Percentiles rank a stretch among this genome's conserved stretches.
Conservation (phyloP, 2,797 vertebrate genomes). For the Acrocephalus scirpaceus region DNA sequence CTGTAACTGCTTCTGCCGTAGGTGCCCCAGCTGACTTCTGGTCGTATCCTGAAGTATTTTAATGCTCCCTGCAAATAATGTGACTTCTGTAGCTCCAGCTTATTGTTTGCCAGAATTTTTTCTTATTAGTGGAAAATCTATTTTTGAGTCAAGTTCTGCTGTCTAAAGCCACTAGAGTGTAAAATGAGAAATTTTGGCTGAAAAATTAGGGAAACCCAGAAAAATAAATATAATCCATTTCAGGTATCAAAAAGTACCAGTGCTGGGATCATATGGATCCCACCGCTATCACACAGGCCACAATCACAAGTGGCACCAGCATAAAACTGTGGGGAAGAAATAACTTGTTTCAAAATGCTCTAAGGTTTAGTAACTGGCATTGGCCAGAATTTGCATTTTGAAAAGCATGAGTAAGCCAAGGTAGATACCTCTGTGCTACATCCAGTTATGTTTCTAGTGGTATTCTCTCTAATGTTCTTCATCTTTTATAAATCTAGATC, state of each 20-base stretch:
- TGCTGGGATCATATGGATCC: not conserved
- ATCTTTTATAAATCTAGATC: not conserved
- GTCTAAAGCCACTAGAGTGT: not conserved
- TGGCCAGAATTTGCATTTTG: not conserved
- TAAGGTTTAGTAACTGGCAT: not conserved
- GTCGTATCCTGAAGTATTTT: not conserved
- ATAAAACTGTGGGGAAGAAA: not conserved
- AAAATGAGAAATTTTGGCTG: not conserved
- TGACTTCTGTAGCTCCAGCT: not conserved
- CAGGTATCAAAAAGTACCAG: not conserved
- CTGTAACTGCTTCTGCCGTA: not conserved
- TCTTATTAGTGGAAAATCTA: not conserved
- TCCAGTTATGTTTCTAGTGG: not conserved
- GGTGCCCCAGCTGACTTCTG: not conserved
- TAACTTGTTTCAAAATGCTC: not conserved
- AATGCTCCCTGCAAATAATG: not conserved
- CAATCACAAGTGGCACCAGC: not conserved
- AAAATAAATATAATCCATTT: not conserved
- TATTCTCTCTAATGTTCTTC: not conserved
- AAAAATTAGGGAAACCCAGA: not conserved
- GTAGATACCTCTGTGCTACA: not conserved
- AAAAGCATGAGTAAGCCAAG: not conserved
- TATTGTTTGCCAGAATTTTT: not conserved
- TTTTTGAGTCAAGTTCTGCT: not conserved
- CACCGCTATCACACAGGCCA: accelerated